Evolutionary conservation across 2,888 invertebrate genomes (phyloP).

Genomic region (Tachystola acroxantha): DNA sequence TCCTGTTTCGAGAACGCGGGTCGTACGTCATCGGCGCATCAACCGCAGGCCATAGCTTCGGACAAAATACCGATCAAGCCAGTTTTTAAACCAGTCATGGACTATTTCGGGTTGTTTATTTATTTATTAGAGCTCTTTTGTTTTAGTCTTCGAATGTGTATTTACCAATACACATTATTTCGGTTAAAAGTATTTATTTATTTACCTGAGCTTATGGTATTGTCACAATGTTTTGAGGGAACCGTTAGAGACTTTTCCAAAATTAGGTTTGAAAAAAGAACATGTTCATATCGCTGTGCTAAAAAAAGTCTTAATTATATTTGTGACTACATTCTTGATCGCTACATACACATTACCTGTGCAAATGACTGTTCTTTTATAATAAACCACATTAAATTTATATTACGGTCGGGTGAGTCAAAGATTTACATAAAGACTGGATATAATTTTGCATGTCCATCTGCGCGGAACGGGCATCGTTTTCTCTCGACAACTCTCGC

Average conservation of each 20-base stretch:
- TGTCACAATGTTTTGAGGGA: too few species aligned
- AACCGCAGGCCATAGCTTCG: slow-evolving; percentile 9
- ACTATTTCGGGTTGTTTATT: neutral
- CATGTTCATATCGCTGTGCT: too few species aligned
- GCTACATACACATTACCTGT: too few species aligned
- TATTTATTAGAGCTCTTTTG: neutral
- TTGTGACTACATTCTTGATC: too few species aligned
- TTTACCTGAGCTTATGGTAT: too few species aligned
- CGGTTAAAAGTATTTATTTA: too few species aligned
- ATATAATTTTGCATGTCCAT: slow-evolving; percentile 28
- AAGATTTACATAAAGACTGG: slow-evolving; percentile 15
- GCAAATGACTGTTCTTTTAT: neutral
- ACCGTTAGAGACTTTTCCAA: too few species aligned
- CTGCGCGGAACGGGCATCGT: slow-evolving; percentile 30
- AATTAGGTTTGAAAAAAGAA: too few species aligned
- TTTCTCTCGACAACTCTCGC: slow-evolving; percentile 19
- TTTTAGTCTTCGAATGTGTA: too few species aligned
- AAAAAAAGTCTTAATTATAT: too few species aligned
- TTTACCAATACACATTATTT: too few species aligned
- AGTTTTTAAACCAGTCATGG: neutral
- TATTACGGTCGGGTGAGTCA: slow-evolving; percentile 11
- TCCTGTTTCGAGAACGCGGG: slow-evolving; percentile 27
- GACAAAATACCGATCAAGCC: slow-evolving; percentile 3
- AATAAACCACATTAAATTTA: neutral
- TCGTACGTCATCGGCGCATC: slow-evolving; percentile 22